Base-by-base conservation (phyloP, 2,113 vertebrate genomes). In the Oncorhynchus clarkii region DNA sequence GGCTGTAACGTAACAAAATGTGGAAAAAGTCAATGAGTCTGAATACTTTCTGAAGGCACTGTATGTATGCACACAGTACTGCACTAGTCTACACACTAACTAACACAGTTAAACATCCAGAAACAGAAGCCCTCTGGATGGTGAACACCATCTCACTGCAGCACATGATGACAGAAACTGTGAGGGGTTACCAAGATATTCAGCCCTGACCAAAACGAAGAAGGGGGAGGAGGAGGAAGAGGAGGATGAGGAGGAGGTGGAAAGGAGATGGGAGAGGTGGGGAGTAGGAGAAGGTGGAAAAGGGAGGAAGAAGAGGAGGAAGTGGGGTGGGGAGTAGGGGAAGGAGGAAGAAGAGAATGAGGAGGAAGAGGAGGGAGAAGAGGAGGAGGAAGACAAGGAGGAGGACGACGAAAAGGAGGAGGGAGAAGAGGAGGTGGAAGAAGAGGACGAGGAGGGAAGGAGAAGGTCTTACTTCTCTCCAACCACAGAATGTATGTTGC, bases 401-500 rank as follows among this genome's bases (percentile, higher is more conserved):
- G 59, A 22, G 1, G 59, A 8, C n/a, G 12, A 3, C 1, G 51
- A 54, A 16, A 3, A 18, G 9, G 8, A 20, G n/a, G n/a, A 62
- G 59, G 59, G 7, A 12, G 6, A 60, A 14, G 51, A 16, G 13
- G 14, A 70, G 29, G 14, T 65, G 26, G 1, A 22, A 11, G 39
- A 22, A 8, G 20, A 7, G 18, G 59, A n/a, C 4, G 59, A 62
- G 68, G 3, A 3, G 12, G 45, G 31, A 34, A 34, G 31, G 31
- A 34, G 31, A 6, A 70, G 3, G 16, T 88, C 97, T 96, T 95
- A 99, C 97, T 97, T 99, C 86, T 98, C 97, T 84, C 97, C 96
- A 73, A 90, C 91, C 82, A 94, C 91, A 77, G 94, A 96, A 88
- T 98, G 97, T 81, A 97, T 96, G 1, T 99, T 99, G 88, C 94